These are phyloP conservation scores for Melanotaenia boesemani DNA, from an alignment of 2,797 vertebrate genomes.

Conservation along the genomic window DNA sequence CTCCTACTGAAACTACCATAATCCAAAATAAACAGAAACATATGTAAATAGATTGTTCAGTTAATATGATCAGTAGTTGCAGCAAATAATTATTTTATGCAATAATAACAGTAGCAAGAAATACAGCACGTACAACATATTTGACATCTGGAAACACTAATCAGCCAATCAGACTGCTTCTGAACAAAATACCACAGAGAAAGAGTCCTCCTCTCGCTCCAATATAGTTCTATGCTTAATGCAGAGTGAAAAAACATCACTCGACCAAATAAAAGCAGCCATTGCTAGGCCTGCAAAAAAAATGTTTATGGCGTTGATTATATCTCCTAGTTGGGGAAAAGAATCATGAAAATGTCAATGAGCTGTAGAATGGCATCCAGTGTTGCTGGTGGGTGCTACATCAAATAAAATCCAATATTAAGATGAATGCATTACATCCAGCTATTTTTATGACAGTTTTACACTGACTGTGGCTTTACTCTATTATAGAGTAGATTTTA, in stretches of 20 bases:
- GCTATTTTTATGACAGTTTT: not conserved
- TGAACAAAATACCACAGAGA: not conserved
- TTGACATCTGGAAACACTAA: not conserved
- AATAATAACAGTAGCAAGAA: not conserved
- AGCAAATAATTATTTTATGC: not conserved
- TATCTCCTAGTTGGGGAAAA: not conserved
- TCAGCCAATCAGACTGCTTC: not conserved
- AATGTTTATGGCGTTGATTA: conserved; percentile 4
- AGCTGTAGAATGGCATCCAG: conserved; percentile 4
- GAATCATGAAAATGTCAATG: conserved; percentile 3
- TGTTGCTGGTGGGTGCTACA: not conserved
- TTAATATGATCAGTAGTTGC: not conserved
- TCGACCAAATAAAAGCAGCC: not conserved
- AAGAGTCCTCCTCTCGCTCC: not conserved
- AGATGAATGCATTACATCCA: not conserved
- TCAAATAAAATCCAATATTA: not conserved
- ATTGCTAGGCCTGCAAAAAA: not conserved
- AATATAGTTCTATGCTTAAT: not conserved
- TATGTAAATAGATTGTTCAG: not conserved
- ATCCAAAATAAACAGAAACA: not conserved
- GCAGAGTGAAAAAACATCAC: not conserved
- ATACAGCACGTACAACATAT: not conserved
- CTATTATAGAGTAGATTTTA: too few species aligned
- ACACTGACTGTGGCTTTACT: not conserved
- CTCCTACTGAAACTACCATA: not conserved